Evolutionary conservation across 2,888 invertebrate genomes (phyloP).

Genomic region (Caenorhabditis zanzibari): DNA sequence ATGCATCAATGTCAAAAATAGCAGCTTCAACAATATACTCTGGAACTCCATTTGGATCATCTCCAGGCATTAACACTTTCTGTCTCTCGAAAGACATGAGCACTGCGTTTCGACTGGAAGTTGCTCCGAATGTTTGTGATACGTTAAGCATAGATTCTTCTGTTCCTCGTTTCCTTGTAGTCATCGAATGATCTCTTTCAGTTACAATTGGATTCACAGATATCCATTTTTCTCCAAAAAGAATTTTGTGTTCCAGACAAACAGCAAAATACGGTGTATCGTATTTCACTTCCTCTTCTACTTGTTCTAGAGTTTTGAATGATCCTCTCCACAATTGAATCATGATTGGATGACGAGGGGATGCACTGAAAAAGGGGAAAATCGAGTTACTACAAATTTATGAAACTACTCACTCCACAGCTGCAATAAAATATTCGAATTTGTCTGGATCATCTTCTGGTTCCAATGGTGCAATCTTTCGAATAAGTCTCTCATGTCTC

Average conservation of each 20-base stretch:
- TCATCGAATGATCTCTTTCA: constrained; percentile 30
- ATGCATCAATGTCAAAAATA: constrained; percentile 62
- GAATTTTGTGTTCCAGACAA: constrained; percentile 52
- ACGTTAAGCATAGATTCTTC: constrained; percentile 45
- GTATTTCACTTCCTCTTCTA: constrained; percentile 25
- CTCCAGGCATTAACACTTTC: neutral
- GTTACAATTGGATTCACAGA: constrained; percentile 45
- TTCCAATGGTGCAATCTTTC: constrained; percentile 55
- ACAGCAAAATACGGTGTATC: constrained; percentile 35
- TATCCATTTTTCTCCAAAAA: constrained; percentile 44
- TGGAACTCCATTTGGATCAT: constrained; percentile 2
- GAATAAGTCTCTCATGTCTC: constrained; percentile 52
- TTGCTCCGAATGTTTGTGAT: constrained; percentile 45
- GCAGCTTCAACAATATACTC: constrained; percentile 42
- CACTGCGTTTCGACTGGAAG: constrained; percentile 38
- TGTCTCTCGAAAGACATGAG: constrained; percentile 39
- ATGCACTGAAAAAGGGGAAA: constrained; percentile 29
- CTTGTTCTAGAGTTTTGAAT: constrained; percentile 19
- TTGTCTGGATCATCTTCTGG: constrained; percentile 68
- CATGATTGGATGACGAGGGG: constrained; percentile 59
- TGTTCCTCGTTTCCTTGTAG: neutral
- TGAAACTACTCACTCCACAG: constrained; percentile 44
- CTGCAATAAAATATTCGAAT: constrained; percentile 62
- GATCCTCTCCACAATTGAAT: constrained; percentile 58
- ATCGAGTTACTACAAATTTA: neutral